Evolutionary conservation across 1,140 invertebrate species (phyloP), one percentile per base, ranked within the genome.

Genomic region (Tetraneura akinire): DNA sequence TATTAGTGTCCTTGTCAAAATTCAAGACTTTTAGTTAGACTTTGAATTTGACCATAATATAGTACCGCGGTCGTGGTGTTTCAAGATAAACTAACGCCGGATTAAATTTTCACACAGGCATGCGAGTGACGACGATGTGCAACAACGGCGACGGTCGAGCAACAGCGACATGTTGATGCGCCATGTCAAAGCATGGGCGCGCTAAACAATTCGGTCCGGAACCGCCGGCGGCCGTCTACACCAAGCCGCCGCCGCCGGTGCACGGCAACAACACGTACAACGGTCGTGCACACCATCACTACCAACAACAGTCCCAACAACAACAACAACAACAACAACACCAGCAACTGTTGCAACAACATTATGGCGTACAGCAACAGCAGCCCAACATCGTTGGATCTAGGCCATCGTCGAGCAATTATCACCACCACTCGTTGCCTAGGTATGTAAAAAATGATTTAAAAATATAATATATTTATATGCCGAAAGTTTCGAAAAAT

Each of bases 261-360:
- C 74, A 78, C 74, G 74, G 74, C 74, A 78, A 78, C 37, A 78
- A 62, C 21, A 78, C 74, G 29, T 78, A 78, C 55, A 78, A 78
- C 37, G 74, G 74, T 32, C 74, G 74, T 16, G 55, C 74, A 8
- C 55, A 60, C 8, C 74, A 62, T 14, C 37, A 57, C 23, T 57
- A 62, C 37, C 53, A 60, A 6, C 74, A 42, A 8, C 73, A 76
- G n/a, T 53, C 60, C 1, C 37, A 47, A n/a, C 55, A 18, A 13
- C n/a, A 18, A n/a, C 51, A 73, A n/a, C 47, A 73, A 47, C 68
- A n/a, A n/a, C n/a, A n/a, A 6, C 74, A 42, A 8, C 73, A 76
- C 1, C 37, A 47, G 13, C 55, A 18, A 13, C n/a, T 26, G 32
- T 32, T 53, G 11, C 47, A 73, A 47, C 68, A 71, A 71, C 53